Base-by-base conservation (phyloP, 2,113 vertebrate species). In the Ptilorrhoa leucosticta region DNA sequence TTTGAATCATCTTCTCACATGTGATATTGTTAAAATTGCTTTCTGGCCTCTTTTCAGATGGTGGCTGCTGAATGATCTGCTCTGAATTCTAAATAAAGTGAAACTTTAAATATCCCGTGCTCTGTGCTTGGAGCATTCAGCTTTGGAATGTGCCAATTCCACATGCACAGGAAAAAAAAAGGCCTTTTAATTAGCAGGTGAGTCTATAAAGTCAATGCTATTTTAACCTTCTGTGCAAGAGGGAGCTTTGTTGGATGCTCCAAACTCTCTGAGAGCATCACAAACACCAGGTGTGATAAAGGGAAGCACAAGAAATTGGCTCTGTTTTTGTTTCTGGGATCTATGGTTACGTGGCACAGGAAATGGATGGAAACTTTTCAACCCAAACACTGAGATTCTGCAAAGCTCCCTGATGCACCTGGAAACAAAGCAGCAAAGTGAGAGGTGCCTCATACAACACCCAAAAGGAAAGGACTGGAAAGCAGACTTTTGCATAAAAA, bases 11-110 rank as follows among this genome's bases (percentile, higher is more conserved):
- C 86, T 81, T 90, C 83, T 92, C 92, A 56, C 68, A 48, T 66
- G 68, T 40, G 71, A 86, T 78, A 81, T 35, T 60, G 85, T 91
- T 95, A 89, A 94, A 93, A 83, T 89, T 81, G 40, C 53, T 95
- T 96, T 83, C 88, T 97, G 96, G 93, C 83, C 83, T 86, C 64
- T 94, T 90, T 95, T 96, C 87, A 95, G 53, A 78, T 13, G 60
- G 64, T 81, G 50, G 79, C 40, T 90, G 92, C 71, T 80, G 79
- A 77, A 83, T 37, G 79, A 90, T 92, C 66, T 30, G 51, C 69
- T 40, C 51, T 42, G 93, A 90, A 97, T 95, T 78, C 94, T 95
- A 90, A 96, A 93, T 87, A 56, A 92, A 92, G 57, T 17, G 68
- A 63, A 93, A 86, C 83, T 96, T 96, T 78, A 86, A 96, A 91